These are phyloP conservation scores for Agrochola macilenta DNA, from an alignment of 2,888 invertebrate species.

Conservation along the genomic window DNA sequence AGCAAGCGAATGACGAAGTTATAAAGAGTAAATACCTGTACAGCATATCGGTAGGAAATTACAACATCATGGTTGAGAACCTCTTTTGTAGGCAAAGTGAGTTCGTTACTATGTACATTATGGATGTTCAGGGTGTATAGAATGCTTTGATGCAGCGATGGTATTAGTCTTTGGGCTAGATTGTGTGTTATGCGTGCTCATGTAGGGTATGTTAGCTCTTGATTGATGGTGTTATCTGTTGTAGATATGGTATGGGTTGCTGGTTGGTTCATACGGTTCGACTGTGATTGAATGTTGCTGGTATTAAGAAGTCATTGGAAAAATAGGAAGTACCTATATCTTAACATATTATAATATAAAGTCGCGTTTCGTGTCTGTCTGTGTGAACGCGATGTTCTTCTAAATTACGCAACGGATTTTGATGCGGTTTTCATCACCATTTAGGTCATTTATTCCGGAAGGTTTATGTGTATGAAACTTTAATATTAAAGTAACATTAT, in stretches of 20 bases:
- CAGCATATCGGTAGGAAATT: slow-evolving; percentile 53
- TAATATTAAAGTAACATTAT: no score
- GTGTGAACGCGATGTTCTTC: no score
- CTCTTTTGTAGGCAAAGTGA: slow-evolving; percentile 30
- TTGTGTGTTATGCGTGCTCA: background rate
- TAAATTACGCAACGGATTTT: no score
- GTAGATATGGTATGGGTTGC: background rate
- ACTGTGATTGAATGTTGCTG: background rate
- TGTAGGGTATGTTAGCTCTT: background rate
- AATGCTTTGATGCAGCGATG: slow-evolving; percentile 15
- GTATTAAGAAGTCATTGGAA: background rate
- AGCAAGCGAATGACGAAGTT: slow-evolving; percentile 34
- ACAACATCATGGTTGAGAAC: slow-evolving; percentile 22
- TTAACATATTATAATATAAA: no score
- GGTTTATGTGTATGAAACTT: no score
- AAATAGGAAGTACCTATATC: no score
- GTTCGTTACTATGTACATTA: slow-evolving; percentile 12
- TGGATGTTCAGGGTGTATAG: background rate
- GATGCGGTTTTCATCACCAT: no score
- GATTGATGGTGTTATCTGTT: background rate
- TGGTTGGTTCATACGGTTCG: background rate
- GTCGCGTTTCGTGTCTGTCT: no score
- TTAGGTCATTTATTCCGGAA: no score
- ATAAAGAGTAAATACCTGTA: slow-evolving; percentile 48
- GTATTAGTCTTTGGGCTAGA: slow-evolving; percentile 2